Evolutionary conservation across 2,888 invertebrate genomes (phyloP).

Genomic region (Lycophotia porphyrea): DNA sequence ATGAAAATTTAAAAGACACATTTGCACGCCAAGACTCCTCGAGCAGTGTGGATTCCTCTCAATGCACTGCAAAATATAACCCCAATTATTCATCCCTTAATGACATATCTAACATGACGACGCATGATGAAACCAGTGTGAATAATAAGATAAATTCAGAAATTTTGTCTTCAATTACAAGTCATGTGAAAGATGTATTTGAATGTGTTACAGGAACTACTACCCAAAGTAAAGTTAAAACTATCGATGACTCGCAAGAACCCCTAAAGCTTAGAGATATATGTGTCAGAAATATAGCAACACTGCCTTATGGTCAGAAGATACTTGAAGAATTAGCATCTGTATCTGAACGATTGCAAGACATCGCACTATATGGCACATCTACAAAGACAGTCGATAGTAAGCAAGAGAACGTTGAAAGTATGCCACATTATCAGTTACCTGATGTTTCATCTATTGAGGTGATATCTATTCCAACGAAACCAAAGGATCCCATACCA

Average conservation of each 20-base stretch:
- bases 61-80: conserved; percentile 93
- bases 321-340: conserved; percentile 92
- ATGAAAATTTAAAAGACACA: conserved; percentile 75
- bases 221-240: conserved; percentile 63
- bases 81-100: conserved; percentile 90
- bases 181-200: conserved; percentile 87
- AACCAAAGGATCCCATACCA: conserved; percentile 73
- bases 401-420: conserved; percentile 58
- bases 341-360: conserved; percentile 90
- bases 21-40: conserved; percentile 90
- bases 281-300: conserved; percentile 91
- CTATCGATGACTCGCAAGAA: conserved; percentile 62
- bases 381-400: conserved; percentile 53
- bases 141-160: conserved; percentile 68
- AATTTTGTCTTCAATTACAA: conserved; percentile 66
- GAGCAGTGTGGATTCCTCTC: conserved; percentile 92
- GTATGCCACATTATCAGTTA: conserved; percentile 86
- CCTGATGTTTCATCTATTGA: conserved; percentile 86
- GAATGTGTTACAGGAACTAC: conserved; percentile 82
- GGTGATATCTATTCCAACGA: conserved; percentile 79
- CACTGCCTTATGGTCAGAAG: conserved; percentile 92
- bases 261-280: conserved; percentile 91
- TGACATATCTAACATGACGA: conserved; percentile 90
- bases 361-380: conserved; percentile 75
- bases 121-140: conserved; percentile 84